phyloP scores from a whole-genome alignment of 1,140 invertebrate species.

The Rhynchophorus ferrugineus region DNA sequence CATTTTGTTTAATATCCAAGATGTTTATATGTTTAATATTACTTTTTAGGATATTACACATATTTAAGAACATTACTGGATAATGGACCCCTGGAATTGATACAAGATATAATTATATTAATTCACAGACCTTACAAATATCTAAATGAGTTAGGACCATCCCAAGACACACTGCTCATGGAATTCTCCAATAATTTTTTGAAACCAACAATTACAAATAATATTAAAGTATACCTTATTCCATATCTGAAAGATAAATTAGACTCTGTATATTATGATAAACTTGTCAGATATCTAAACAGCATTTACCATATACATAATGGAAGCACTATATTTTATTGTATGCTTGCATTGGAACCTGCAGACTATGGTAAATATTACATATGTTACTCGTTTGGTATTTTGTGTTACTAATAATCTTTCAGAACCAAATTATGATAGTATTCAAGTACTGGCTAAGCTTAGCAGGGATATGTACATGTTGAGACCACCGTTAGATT shows the following conservation, averaged over 20 bases:
- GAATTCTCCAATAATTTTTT: slow-evolving; percentile 40
- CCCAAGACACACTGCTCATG: slow-evolving; percentile 28
- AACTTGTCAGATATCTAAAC: slow-evolving; percentile 45
- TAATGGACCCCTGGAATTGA: slow-evolving; percentile 37
- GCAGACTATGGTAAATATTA: slow-evolving; percentile 51
- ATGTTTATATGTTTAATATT: slow-evolving; percentile 9
- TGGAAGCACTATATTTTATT: slow-evolving; percentile 48
- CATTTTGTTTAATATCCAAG: slow-evolving; percentile 1
- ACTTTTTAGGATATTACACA: slow-evolving; percentile 60
- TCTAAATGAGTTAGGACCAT: slow-evolving; percentile 26
- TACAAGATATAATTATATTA: slow-evolving; percentile 67
- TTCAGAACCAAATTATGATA: slow-evolving; percentile 33
- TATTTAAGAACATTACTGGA: slow-evolving; percentile 64
- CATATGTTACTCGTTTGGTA: neutral
- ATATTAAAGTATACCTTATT: slow-evolving; percentile 44
- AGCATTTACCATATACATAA: slow-evolving; percentile 33
- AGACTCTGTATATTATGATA: slow-evolving; percentile 43
- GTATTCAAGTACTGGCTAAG: slow-evolving; percentile 33
- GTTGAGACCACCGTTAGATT: slow-evolving; percentile 22
- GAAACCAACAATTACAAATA: slow-evolving; percentile 36
- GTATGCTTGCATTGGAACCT: slow-evolving; percentile 59
- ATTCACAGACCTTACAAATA: slow-evolving; percentile 64
- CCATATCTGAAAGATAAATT: slow-evolving; percentile 43
- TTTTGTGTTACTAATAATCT: slow-evolving; percentile 4
- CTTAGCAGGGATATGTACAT: slow-evolving; percentile 30